Conservation (phyloP, 53 echinoderm and acorn worm species). For the Patiria pectinifera region DNA sequence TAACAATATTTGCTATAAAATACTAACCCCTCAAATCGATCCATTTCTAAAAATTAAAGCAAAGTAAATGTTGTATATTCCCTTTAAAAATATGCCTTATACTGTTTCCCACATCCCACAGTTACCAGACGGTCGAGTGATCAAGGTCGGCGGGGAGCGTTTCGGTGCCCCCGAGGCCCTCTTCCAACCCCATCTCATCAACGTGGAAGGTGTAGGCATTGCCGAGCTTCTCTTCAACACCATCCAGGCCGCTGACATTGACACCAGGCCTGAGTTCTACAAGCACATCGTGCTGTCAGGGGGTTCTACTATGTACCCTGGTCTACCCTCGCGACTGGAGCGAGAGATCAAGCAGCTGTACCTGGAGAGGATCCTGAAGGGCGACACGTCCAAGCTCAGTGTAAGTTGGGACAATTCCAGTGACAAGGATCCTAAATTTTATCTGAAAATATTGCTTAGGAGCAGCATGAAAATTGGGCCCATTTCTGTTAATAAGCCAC, state of each 20-base stretch:
- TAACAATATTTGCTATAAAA: too few species aligned
- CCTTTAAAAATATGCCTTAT: too few species aligned
- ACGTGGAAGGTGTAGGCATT: conserved; percentile 89
- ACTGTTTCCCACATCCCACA: conserved; percentile 22
- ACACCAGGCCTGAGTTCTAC: conserved; percentile 96
- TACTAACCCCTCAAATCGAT: too few species aligned
- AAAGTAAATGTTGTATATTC: too few species aligned
- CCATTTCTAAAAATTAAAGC: too few species aligned
- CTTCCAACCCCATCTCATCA: conserved; percentile 99
- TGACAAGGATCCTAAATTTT: too few species aligned
- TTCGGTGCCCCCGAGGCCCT: conserved; percentile 98
- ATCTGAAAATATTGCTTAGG: too few species aligned
- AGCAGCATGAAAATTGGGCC: too few species aligned
- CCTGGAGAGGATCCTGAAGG: conserved; percentile 94
- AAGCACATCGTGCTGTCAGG: conserved; percentile 99
- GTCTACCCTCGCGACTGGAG: conserved; percentile 95
- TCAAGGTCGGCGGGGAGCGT: conserved; percentile 96
- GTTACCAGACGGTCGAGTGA: conserved; percentile 96
- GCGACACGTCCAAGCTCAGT: conserved; percentile 84
- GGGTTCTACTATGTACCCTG: conserved; percentile 99
- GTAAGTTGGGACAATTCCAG: conserved; percentile 67
- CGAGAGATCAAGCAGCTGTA: conserved; percentile 98
- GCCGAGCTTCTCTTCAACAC: conserved; percentile 98
- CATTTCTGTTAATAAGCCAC: too few species aligned
- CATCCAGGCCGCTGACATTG: conserved; percentile 92